A percentile compares a stretch with the other conserved stretches of the same genome.
Conservation (phyloP, 2,113 vertebrate genomes). For the Hiodon alosoides region DNA sequence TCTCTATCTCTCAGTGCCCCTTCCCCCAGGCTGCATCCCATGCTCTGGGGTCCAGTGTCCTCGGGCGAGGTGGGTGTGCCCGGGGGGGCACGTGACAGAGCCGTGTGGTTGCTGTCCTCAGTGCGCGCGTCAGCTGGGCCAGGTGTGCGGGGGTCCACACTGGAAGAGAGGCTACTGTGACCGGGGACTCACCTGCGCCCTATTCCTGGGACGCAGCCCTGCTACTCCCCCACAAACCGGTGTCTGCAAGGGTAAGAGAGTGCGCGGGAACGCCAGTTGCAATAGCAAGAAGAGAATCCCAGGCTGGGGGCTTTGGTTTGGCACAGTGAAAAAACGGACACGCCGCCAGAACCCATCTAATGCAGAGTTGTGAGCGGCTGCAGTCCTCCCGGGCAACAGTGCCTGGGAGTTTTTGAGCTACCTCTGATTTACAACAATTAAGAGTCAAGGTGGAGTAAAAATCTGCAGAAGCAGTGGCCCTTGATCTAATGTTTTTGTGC, state of each 20-base stretch:
- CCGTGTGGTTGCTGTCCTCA: slow-evolving; percentile 29
- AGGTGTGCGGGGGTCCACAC: slow-evolving; percentile 25
- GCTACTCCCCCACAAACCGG: slow-evolving; percentile 21
- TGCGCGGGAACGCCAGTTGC: too few species aligned
- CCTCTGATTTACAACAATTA: too few species aligned
- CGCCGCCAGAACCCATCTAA: too few species aligned
- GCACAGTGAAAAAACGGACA: too few species aligned
- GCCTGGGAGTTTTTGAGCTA: too few species aligned
- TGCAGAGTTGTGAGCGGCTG: too few species aligned
- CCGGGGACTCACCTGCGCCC: neutral
- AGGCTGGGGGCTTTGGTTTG: too few species aligned
- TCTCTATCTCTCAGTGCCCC: slow-evolving; percentile 1
- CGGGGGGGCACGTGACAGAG: neutral
- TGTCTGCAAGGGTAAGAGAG: slow-evolving; percentile 27
- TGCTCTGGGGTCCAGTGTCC: slow-evolving; percentile 20
- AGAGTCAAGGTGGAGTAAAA: too few species aligned
- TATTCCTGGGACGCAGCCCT: neutral
- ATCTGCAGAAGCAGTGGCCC: too few species aligned
- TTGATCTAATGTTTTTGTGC: too few species aligned
- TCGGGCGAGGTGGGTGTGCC: neutral
- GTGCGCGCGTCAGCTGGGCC: slow-evolving; percentile 15
- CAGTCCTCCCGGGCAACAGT: too few species aligned
- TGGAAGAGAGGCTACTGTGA: slow-evolving; percentile 27
- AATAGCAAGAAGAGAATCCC: too few species aligned
- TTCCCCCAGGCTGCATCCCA: slow-evolving; percentile 6